phyloP scores from a whole-genome alignment of 2,888 invertebrate species.

The Eupeodes luniger region DNA sequence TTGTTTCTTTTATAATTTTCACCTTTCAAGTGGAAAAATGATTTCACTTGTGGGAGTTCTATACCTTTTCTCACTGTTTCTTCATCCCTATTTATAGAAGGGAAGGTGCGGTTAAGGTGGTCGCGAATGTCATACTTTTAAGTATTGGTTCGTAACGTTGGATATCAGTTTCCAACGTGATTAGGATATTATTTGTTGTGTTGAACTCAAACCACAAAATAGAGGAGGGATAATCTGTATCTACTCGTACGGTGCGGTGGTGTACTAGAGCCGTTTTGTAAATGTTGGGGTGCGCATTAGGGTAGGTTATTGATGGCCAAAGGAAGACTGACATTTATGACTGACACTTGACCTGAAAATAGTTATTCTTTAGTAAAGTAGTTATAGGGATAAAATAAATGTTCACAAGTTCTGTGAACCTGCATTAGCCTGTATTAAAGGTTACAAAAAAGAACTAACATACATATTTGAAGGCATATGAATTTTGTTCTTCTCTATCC shows the following conservation, averaged over 20 bases:
- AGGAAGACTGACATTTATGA: slow-evolving; percentile 46
- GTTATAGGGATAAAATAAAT: neutral
- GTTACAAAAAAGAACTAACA: neutral
- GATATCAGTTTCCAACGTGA: slow-evolving; percentile 50
- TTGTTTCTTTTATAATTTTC: slow-evolving; percentile 29
- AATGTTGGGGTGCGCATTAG: neutral
- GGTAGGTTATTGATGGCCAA: slow-evolving; percentile 30
- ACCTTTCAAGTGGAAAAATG: slow-evolving; percentile 63
- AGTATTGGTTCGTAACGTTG: neutral
- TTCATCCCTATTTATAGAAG: no score
- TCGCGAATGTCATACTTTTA: slow-evolving; percentile 15
- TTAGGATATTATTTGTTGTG: slow-evolving; percentile 58
- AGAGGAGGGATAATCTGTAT: neutral
- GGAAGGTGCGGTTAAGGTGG: neutral
- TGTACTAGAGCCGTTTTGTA: neutral
- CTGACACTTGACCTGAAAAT: slow-evolving; percentile 63
- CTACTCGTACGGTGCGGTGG: no score
- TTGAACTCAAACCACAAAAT: slow-evolving; percentile 25
- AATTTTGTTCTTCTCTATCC: no score
- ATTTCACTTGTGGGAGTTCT: slow-evolving; percentile 63
- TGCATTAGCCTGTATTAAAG: neutral
- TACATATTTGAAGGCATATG: neutral
- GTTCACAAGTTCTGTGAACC: slow-evolving; percentile 20
- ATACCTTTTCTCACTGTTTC: no score
- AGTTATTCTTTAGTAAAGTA: slow-evolving; percentile 21